phyloP scores from a whole-genome alignment of 2,888 invertebrate species.

The Leptinotarsa juncta region DNA sequence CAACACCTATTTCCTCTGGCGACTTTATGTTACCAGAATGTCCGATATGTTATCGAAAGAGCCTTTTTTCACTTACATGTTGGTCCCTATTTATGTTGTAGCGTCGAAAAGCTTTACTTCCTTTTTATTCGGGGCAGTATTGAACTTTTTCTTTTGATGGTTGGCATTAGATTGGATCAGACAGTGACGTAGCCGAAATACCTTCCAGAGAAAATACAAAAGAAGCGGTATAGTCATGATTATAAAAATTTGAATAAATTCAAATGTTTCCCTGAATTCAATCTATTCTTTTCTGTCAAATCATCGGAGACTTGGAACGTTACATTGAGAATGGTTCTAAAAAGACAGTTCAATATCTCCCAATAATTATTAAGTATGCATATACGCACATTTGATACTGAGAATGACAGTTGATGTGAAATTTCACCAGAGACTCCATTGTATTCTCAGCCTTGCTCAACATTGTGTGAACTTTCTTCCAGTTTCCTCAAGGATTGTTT shows the following conservation, averaged over 20 bases:
- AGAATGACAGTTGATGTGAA: too few species aligned
- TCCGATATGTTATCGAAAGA: constrained; percentile 43
- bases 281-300: too few species aligned
- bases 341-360: too few species aligned
- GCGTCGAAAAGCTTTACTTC: constrained; percentile 30
- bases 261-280: neutral
- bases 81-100: constrained; percentile 42
- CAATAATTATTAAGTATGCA: too few species aligned
- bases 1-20: constrained; percentile 47
- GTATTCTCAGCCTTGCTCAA: too few species aligned
- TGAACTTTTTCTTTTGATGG: constrained; percentile 31
- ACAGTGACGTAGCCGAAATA: neutral
- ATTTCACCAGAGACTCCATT: too few species aligned
- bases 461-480: too few species aligned
- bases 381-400: too few species aligned
- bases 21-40: constrained; percentile 42
- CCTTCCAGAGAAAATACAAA: neutral
- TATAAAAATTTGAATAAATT: neutral
- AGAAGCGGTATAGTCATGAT: neutral
- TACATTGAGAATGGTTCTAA: too few species aligned
- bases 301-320: too few species aligned
- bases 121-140: constrained; percentile 33
- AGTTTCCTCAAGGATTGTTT: too few species aligned
- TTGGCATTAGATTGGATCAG: constrained; percentile 18
- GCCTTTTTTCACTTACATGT: constrained; percentile 39